These are phyloP conservation scores for Phyllostomus discolor DNA, from an alignment of 2,113 vertebrate species.

Conservation along the genomic window DNA sequence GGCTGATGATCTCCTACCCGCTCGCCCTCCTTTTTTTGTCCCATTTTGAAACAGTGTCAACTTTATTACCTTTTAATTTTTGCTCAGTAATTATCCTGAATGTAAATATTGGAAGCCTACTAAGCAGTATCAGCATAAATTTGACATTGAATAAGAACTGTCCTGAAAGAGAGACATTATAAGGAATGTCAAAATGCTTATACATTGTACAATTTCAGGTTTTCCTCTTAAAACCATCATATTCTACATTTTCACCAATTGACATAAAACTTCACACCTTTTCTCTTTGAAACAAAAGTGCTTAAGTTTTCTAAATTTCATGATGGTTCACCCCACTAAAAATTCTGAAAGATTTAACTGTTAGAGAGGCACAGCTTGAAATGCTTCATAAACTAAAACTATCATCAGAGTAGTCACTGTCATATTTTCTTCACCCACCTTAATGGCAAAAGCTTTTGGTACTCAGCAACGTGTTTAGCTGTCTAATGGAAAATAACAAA, in stretches of 20 bases:
- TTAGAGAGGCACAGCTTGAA: slow-evolving; percentile 34
- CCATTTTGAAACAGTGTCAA: background rate
- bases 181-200: background rate
- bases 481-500: slow-evolving; percentile 50
- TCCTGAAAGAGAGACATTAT: background rate
- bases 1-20: background rate
- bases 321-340: background rate
- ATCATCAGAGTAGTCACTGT: background rate
- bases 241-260: background rate
- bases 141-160: background rate
- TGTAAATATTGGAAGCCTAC: background rate
- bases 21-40: background rate
- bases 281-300: slow-evolving; percentile 15
- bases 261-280: slow-evolving; percentile 4
- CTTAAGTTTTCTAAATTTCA: background rate
- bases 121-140: background rate
- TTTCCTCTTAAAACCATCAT: background rate
- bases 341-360: slow-evolving; percentile 24
- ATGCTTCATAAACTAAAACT: slow-evolving; percentile 44
- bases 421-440: slow-evolving; percentile 22
- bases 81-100: background rate
- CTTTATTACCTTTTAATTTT: background rate
- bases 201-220: background rate
- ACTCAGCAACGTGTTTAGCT: slow-evolving; percentile 6
- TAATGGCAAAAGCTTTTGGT: slow-evolving; percentile 55